A percentile compares a stretch with the other conserved stretches of the same genome.
These are phyloP conservation scores for Phrynocephalus guinanensis DNA, from an alignment of 2,797 vertebrate genomes.

Conservation along the genomic window DNA sequence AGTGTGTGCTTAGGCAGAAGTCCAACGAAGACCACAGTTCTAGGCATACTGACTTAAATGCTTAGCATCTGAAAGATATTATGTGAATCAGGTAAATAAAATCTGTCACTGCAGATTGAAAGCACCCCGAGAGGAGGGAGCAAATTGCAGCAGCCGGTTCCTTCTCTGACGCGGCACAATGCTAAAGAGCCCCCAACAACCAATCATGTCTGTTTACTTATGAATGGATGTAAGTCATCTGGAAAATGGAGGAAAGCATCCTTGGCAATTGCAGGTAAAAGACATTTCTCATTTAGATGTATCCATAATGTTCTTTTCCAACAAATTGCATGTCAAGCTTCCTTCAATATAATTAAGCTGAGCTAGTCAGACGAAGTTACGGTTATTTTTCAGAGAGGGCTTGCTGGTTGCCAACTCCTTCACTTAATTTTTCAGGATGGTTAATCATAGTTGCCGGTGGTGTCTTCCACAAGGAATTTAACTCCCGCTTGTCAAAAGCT, in stretches of 20 bases:
- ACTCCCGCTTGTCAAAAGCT: constrained; percentile 47
- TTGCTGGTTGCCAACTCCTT: not conserved
- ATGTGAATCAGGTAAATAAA: constrained; percentile 4
- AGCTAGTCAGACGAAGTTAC: constrained; percentile 39
- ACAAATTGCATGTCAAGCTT: constrained; percentile 24
- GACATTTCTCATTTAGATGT: constrained; percentile 43
- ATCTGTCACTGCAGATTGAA: not conserved
- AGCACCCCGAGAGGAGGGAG: not conserved
- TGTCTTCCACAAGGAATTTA: constrained; percentile 50
- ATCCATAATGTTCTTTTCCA: constrained; percentile 34
- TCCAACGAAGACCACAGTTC: not conserved
- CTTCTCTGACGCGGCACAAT: not conserved
- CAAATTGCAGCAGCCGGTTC: not conserved
- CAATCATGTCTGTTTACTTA: constrained; percentile 57
- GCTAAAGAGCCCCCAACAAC: constrained; percentile 29
- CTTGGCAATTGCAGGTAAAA: constrained; percentile 54
- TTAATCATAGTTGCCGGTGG: constrained; percentile 41
- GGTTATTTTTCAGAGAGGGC: constrained; percentile 31
- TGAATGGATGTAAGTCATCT: constrained; percentile 41
- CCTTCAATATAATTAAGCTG: constrained; percentile 5
- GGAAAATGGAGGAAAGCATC: constrained; percentile 52
- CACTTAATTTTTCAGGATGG: constrained; percentile 42
- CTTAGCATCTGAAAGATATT: not conserved
- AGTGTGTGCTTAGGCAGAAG: not conserved
- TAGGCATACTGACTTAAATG: not conserved